Evolutionary conservation across 2,113 vertebrate species (phyloP).

Genomic region (Plecturocebus donacophilus): DNA sequence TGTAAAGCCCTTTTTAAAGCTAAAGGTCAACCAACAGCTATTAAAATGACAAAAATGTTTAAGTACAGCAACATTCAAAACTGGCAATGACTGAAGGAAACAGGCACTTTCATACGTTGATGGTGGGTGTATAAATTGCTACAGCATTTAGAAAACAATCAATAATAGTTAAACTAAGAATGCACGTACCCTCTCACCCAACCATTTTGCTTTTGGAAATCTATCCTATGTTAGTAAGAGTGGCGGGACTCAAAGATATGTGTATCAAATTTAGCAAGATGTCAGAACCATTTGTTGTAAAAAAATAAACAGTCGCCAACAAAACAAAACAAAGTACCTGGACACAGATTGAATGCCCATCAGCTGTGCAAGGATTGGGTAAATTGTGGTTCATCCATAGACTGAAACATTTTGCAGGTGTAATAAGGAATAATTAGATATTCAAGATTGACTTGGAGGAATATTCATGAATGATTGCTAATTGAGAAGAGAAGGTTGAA

Average conservation of each 20-base stretch:
- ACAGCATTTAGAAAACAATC: background rate
- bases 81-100: background rate
- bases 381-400: background rate
- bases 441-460: background rate
- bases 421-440: background rate
- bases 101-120: background rate
- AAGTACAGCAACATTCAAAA: background rate
- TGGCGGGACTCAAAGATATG: background rate
- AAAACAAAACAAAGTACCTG: background rate
- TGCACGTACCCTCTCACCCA: background rate
- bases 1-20: background rate
- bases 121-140: background rate
- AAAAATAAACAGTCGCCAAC: background rate
- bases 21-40: background rate
- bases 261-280: background rate
- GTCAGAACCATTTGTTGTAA: background rate
- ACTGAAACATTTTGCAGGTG: background rate
- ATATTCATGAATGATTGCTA: background rate
- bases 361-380: background rate
- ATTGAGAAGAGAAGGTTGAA: background rate
- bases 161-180: conserved; percentile 12
- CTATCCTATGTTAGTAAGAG: background rate
- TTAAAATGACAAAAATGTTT: background rate
- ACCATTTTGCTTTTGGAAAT: background rate
- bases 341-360: background rate